phyloP scores from a whole-genome alignment of 2,113 vertebrate species.

The Carassius carassius region DNA sequence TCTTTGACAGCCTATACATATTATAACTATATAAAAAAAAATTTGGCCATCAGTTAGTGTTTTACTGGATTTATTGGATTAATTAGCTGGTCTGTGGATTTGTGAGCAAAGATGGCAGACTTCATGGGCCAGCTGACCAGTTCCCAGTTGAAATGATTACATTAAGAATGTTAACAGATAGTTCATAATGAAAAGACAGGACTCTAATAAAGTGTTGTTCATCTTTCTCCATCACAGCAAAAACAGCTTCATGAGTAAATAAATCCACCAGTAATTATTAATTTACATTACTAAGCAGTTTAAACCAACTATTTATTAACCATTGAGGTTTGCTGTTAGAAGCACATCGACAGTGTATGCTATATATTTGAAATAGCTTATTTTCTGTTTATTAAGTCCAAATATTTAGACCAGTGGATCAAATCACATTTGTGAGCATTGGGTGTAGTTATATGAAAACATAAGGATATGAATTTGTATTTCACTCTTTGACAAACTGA shows the following conservation, averaged over 20 bases:
- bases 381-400: no score
- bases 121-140: background rate
- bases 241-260: background rate
- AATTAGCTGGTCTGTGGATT: background rate
- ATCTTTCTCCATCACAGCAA: background rate
- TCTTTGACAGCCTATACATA: background rate
- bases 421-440: background rate
- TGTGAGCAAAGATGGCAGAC: background rate
- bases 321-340: background rate
- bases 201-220: background rate
- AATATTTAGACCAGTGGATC: background rate
- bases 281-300: background rate
- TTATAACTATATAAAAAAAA: no score
- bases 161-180: background rate
- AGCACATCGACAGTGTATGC: no score
- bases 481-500: conserved; percentile 18
- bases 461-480: no score
- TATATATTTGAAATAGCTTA: no score
- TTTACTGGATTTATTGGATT: background rate
- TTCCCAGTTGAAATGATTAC: background rate
- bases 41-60: background rate
- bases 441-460: no score
- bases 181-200: background rate
- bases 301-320: no score
- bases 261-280: background rate